Conservation (phyloP, 2,113 vertebrate species). For the Hypanus sabinus region DNA sequence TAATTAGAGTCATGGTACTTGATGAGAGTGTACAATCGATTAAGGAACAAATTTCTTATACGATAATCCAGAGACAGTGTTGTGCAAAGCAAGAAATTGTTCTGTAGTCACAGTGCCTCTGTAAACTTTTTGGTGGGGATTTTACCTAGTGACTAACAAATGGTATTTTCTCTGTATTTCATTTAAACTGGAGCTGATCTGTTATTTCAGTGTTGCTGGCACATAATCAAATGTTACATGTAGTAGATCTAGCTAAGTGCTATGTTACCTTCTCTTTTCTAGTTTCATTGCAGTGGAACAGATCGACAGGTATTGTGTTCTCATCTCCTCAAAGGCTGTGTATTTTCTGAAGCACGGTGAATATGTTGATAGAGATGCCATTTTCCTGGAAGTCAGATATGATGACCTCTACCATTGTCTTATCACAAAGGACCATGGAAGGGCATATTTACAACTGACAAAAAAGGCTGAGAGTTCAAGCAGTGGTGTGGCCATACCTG, state of each 20-base stretch:
- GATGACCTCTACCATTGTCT: slow-evolving; percentile 96
- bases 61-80: slow-evolving; percentile 49
- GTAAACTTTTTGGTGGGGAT: neutral
- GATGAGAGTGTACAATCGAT: neutral
- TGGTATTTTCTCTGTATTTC: neutral
- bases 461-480: slow-evolving; percentile 83
- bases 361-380: slow-evolving; percentile 75
- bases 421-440: slow-evolving; percentile 88
- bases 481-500: slow-evolving; percentile 84
- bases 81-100: slow-evolving; percentile 38
- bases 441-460: slow-evolving; percentile 88
- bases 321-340: slow-evolving; percentile 91
- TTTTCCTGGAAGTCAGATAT: slow-evolving; percentile 93
- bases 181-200: neutral
- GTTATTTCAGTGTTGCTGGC: neutral
- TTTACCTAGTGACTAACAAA: neutral
- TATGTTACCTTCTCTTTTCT: neutral
- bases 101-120: slow-evolving; percentile 46
- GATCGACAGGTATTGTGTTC: slow-evolving; percentile 82
- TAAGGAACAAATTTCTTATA: slow-evolving; percentile 45
- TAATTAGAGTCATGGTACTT: neutral
- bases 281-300: slow-evolving; percentile 93
- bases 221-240: neutral
- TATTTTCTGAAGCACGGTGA: slow-evolving; percentile 85
- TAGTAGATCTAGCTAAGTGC: neutral